Evolutionary conservation across 2,113 vertebrate species (phyloP).

Genomic region (Phaethornis superciliosus): DNA sequence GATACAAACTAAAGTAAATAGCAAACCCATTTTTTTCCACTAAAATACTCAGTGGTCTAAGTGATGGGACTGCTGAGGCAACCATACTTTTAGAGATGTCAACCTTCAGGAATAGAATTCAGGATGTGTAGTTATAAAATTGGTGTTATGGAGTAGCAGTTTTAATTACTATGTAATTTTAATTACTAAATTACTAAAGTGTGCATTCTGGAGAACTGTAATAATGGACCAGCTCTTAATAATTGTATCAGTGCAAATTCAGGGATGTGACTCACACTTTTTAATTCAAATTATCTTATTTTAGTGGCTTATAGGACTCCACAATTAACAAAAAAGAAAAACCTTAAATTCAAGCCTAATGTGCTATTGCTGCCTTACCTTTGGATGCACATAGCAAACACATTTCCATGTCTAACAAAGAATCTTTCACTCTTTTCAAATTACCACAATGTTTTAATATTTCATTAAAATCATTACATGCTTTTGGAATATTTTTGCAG

Average conservation of each 20-base stretch:
- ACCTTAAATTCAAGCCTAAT: neutral
- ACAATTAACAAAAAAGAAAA: neutral
- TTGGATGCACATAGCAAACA: neutral
- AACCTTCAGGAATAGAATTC: neutral
- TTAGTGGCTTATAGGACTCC: neutral
- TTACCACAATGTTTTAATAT: neutral
- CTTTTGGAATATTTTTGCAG: neutral
- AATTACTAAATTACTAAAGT: slow-evolving; percentile 39
- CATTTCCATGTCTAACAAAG: neutral
- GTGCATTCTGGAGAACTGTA: slow-evolving; percentile 2
- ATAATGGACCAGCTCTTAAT: slow-evolving; percentile 1
- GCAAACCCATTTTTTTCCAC: neutral
- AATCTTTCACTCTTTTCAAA: neutral
- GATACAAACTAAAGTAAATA: neutral
- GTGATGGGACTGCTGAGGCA: neutral
- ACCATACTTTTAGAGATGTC: neutral
- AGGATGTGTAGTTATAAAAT: slow-evolving; percentile 20
- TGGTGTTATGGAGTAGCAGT: slow-evolving; percentile 11
- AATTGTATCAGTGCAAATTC: neutral
- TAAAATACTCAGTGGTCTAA: neutral
- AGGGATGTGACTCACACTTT: neutral
- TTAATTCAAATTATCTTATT: neutral
- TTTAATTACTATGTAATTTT: slow-evolving; percentile 38
- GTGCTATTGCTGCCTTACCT: neutral
- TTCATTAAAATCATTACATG: slow-evolving; percentile 27